Percentiles rank a stretch among this genome's conserved stretches.
Conservation (phyloP, 1,140 invertebrate species). For the Listronotus oregonensis region DNA sequence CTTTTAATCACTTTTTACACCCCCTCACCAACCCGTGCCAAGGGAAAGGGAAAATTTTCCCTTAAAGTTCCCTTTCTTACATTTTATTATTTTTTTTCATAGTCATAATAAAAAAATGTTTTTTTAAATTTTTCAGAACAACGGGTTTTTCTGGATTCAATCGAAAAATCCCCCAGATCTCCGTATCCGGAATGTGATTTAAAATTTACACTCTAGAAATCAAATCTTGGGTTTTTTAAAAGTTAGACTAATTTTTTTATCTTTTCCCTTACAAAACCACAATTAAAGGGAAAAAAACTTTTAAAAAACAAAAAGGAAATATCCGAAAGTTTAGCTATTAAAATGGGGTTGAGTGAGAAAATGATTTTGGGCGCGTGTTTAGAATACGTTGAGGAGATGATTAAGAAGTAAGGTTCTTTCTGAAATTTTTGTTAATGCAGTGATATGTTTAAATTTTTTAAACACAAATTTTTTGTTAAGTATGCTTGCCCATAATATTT, state of each 20-base stretch:
- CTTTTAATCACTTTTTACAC: too few species aligned
- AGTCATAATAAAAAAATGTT: too few species aligned
- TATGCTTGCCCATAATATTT: too few species aligned
- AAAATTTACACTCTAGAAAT: slow-evolving; percentile 68
- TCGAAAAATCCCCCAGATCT: slow-evolving; percentile 62
- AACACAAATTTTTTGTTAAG: too few species aligned
- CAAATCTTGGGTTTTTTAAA: slow-evolving; percentile 72
- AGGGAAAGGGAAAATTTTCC: too few species aligned
- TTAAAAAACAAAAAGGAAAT: slow-evolving; percentile 41
- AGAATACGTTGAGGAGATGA: slow-evolving; percentile 63
- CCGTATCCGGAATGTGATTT: slow-evolving; percentile 62
- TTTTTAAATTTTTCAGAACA: slow-evolving; percentile 58
- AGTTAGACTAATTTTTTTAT: slow-evolving; percentile 68
- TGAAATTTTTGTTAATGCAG: too few species aligned
- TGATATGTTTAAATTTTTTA: too few species aligned
- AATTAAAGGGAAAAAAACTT: slow-evolving; percentile 59
- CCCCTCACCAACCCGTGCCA: too few species aligned
- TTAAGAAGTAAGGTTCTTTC: slow-evolving; percentile 58
- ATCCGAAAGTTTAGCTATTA: slow-evolving; percentile 51
- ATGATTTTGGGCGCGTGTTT: slow-evolving; percentile 64
- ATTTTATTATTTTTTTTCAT: too few species aligned
- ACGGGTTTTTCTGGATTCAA: slow-evolving; percentile 65
- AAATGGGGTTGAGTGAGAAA: slow-evolving; percentile 68
- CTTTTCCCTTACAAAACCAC: slow-evolving; percentile 69
- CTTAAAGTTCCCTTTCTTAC: too few species aligned